Base-by-base conservation (phyloP, 2,797 vertebrate genomes). In the Pseudopleuronectes americanus region DNA sequence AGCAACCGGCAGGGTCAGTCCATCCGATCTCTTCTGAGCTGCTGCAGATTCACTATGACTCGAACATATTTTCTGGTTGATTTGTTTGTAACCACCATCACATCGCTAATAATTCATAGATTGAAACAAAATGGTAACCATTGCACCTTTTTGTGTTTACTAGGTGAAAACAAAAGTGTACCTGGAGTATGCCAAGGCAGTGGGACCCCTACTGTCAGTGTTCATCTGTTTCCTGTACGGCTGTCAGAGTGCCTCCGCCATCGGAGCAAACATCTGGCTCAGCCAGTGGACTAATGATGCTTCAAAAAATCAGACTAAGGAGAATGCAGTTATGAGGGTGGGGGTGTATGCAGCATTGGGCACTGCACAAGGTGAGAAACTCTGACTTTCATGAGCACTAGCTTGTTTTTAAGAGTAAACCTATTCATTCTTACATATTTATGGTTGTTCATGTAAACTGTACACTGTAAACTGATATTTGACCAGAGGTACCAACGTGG, bases 221-320 rank as follows among this genome's bases (percentile, higher is more conserved):
- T 53, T 92, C 77, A 95, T 98, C 85, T 97, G 95, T 58, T 87
- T 97, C 74, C 90, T 99, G n/a, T 96, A 97, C 0, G 90, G 83
- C 76, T 95, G 95, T 77, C 98, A 99, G 91, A 98, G 94, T 0
- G 96, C 95, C 0, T 94, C 96, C 0, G 71, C 97, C 66, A 95
- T 99, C 0, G 97, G 97, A 12, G 94, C 95, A 22, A 97, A 96
- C 0, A 81, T 99, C 84, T 99, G 98, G 98, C 97, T 99, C 77
- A 98, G 97, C 48, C 85, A 92, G 71, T 99, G 98, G 98, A 95
- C 96, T 77, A 96, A 96, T 0, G 97, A 99, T 31, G 89, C 92
- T 0, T 16, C 22, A 0, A 22, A 12, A 1, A 95, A 94, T 0
- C 76, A 77, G 21, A 95, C 90, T 4, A 89, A 93, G 57, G 88